These are phyloP conservation scores for Calephelis nemesis DNA, from an alignment of 1,140 invertebrate genomes.

Conservation along the genomic window DNA sequence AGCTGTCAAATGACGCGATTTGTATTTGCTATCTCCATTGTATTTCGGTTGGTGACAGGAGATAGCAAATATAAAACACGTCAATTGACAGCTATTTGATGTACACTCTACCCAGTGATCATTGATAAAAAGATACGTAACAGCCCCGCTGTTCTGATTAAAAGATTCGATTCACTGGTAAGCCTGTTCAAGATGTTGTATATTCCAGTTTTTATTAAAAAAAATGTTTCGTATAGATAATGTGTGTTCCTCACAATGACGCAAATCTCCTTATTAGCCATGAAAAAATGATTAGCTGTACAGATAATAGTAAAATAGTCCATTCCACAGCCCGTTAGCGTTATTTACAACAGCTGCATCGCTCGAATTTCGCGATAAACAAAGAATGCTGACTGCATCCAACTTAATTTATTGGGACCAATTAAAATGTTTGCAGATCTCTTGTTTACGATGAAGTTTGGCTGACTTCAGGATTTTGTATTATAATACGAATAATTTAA, in stretches of 20 bases:
- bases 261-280: not conserved
- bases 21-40: no score
- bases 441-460: slow-evolving; percentile 14
- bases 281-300: slow-evolving; percentile 12
- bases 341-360: slow-evolving; percentile 11
- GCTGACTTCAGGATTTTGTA: not conserved
- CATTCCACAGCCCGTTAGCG: not conserved
- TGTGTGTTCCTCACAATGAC: not conserved
- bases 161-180: no score
- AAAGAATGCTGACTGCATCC: slow-evolving; percentile 22
- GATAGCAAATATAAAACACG: no score
- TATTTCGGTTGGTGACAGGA: no score
- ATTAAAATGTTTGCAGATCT: slow-evolving; percentile 23
- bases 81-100: no score
- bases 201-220: not conserved
- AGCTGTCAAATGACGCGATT: no score
- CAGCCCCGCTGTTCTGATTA: no score
- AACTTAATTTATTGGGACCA: slow-evolving; percentile 21
- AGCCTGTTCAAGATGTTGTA: no score
- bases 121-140: no score
- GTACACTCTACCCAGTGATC: no score
- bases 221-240: no score
- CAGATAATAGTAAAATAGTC: slow-evolving; percentile 1
- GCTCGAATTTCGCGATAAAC: slow-evolving; percentile 13
- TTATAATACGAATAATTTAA: no score